Evolutionary conservation across 2,888 invertebrate genomes (phyloP).

Genomic region (Cheilosia urbana): DNA sequence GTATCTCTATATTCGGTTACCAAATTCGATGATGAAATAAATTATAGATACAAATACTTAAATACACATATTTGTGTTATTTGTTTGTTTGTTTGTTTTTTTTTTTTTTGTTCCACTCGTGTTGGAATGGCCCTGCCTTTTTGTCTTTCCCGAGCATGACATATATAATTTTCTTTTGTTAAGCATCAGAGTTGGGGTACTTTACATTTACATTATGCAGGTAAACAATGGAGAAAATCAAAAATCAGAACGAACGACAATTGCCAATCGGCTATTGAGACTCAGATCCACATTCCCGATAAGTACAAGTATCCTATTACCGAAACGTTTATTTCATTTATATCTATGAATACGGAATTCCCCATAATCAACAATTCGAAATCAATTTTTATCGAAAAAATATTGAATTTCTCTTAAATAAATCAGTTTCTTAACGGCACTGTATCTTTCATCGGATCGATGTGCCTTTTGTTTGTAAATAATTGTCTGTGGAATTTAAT

Average conservation of each 20-base stretch:
- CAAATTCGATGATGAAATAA: constrained; percentile 71
- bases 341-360: constrained; percentile 28
- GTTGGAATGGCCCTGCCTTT: constrained; percentile 37
- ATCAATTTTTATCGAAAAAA: constrained; percentile 54
- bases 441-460: constrained; percentile 48
- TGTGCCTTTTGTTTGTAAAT: constrained; percentile 24
- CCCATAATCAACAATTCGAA: constrained; percentile 27
- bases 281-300: constrained; percentile 35
- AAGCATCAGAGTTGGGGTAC: background rate
- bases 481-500: constrained; percentile 34
- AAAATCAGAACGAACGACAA: constrained; percentile 31
- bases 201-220: constrained; percentile 15
- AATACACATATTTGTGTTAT: constrained; percentile 17
- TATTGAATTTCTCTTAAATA: constrained; percentile 62
- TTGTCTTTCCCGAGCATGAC: constrained; percentile 16
- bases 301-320: constrained; percentile 39
- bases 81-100: constrained; percentile 9
- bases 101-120: background rate
- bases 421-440: constrained; percentile 23
- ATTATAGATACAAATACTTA: constrained; percentile 56
- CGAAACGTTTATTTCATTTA: constrained; percentile 44
- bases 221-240: constrained; percentile 32
- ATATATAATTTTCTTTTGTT: constrained; percentile 31
- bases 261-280: constrained; percentile 35
- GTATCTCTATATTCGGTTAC: constrained; percentile 59